phyloP scores from a whole-genome alignment of 2,888 invertebrate species.

The Gnatocerus cornutus region DNA sequence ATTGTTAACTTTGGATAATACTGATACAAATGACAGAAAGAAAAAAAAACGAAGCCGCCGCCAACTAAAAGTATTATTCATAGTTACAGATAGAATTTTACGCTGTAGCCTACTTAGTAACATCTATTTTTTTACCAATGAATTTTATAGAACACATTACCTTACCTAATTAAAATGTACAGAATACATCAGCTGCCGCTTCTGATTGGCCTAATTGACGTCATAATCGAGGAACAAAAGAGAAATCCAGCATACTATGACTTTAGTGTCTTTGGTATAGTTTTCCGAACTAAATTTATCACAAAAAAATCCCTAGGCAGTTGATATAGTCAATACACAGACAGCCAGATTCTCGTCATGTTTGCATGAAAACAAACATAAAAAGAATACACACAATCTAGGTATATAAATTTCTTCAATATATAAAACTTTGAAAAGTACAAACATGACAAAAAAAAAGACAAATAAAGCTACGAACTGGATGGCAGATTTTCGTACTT shows the following conservation, averaged over 20 bases:
- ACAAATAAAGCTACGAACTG: constrained; percentile 50
- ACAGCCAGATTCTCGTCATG: constrained; percentile 63
- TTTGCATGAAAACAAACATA: constrained; percentile 59
- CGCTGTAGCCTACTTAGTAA: constrained; percentile 66
- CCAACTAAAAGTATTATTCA: constrained; percentile 46
- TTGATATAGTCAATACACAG: constrained; percentile 49
- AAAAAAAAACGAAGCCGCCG: constrained; percentile 27
- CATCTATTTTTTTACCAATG: constrained; percentile 68
- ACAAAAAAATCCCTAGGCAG: constrained; percentile 37
- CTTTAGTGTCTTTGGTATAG: constrained; percentile 31
- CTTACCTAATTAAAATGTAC: constrained; percentile 59
- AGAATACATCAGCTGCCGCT: constrained; percentile 48
- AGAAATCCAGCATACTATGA: constrained; percentile 6
- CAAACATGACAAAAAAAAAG: constrained; percentile 56
- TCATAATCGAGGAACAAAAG: constrained; percentile 27
- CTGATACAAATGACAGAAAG: constrained; percentile 29
- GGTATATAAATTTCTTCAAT: constrained; percentile 57
- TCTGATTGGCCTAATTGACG: constrained; percentile 33
- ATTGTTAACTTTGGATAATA: constrained; percentile 35
- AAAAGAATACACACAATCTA: constrained; percentile 60
- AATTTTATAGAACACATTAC: constrained; percentile 69
- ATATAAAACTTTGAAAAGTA: constrained; percentile 63
- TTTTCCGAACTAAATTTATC: constrained; percentile 34
- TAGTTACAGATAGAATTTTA: constrained; percentile 63
- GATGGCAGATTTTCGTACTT: constrained; percentile 65